Evolutionary conservation across 2,888 invertebrate genomes (phyloP).

Genomic region (Smittia aterrima): DNA sequence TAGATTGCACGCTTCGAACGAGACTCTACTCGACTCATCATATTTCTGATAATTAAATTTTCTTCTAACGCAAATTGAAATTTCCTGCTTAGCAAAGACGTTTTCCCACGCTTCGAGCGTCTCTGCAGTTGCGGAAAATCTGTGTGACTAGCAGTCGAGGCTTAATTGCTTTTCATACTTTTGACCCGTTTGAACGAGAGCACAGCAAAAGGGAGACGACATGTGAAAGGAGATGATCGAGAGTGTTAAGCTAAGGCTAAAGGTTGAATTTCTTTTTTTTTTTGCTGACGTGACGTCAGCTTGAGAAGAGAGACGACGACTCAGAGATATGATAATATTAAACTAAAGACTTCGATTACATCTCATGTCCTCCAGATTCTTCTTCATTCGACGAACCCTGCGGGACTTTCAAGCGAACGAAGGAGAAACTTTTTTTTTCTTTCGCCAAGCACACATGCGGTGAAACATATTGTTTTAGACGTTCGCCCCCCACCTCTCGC

Average conservation of each 20-base stretch:
- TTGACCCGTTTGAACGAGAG: neutral
- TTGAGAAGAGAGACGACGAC: no score
- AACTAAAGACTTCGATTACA: conserved; percentile 6
- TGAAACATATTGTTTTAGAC: conserved; percentile 27
- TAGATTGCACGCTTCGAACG: neutral
- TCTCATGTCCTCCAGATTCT: neutral
- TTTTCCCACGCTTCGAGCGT: no score
- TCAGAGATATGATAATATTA: neutral
- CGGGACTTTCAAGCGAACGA: neutral
- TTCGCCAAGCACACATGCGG: neutral
- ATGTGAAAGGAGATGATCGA: neutral
- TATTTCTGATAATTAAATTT: neutral
- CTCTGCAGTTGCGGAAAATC: no score
- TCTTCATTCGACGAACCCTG: neutral
- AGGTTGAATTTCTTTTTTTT: neutral
- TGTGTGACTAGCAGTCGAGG: no score
- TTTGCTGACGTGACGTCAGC: neutral
- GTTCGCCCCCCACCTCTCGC: neutral
- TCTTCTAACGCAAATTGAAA: no score
- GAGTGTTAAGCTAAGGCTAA: neutral
- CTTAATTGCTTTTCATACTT: conserved; percentile 7
- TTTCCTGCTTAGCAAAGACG: no score
- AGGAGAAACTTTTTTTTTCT: neutral
- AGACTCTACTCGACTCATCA: neutral
- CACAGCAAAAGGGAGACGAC: neutral